These are phyloP conservation scores for Eunapius fragilis DNA, from an alignment of 37 sponge, comb jelly and placozoan genomes.

Conservation along the genomic window DNA sequence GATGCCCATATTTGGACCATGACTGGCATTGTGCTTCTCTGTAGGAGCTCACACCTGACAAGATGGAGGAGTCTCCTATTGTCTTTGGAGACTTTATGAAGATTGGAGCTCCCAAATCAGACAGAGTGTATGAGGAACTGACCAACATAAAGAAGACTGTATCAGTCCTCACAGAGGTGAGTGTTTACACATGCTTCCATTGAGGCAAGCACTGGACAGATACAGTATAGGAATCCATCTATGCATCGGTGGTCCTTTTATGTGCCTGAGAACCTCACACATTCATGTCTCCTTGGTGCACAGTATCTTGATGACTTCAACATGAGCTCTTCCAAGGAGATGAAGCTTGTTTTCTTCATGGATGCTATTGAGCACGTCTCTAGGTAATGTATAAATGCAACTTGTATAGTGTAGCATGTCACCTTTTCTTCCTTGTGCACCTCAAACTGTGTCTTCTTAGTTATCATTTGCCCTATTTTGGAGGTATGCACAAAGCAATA, in stretches of 20 bases:
- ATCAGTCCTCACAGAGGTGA: constrained; percentile 80
- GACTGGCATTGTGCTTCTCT: too few species aligned
- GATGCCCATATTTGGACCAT: neutral
- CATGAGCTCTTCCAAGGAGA: constrained; percentile 92
- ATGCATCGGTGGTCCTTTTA: too few species aligned
- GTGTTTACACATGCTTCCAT: neutral
- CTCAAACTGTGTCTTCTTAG: too few species aligned
- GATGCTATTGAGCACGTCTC: constrained; percentile 97
- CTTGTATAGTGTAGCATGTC: too few species aligned
- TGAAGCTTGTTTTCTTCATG: constrained; percentile 99
- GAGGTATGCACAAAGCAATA: too few species aligned
- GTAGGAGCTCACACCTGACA: constrained; percentile 89
- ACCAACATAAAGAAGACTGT: constrained; percentile 78
- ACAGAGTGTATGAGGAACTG: constrained; percentile 92
- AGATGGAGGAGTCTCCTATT: constrained; percentile 90
- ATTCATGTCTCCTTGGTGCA: neutral
- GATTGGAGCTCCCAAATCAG: constrained; percentile 81
- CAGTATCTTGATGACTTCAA: constrained; percentile 99
- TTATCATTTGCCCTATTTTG: too few species aligned
- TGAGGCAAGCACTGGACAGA: neutral
- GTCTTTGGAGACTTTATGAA: constrained; percentile 98
- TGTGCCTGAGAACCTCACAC: too few species aligned
- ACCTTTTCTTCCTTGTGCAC: too few species aligned
- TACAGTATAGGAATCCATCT: too few species aligned
- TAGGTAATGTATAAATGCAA: constrained; percentile 29